These are phyloP conservation scores for Patella caerulea DNA, from an alignment of 2,888 invertebrate genomes.

Conservation along the genomic window DNA sequence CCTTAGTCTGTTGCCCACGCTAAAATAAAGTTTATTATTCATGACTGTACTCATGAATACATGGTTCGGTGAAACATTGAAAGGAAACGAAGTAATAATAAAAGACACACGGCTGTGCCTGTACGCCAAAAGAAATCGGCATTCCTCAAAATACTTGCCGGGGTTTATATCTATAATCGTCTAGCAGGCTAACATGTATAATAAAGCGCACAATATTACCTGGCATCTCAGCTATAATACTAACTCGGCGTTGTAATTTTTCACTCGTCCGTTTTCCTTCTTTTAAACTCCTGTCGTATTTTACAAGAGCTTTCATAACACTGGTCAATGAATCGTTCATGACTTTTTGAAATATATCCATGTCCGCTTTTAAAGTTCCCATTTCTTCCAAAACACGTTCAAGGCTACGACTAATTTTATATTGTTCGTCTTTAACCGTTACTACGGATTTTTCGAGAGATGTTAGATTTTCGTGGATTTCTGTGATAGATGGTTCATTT, in stretches of 20 bases:
- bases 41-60: too few species aligned
- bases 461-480: background rate
- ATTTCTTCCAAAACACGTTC: background rate
- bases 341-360: background rate
- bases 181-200: too few species aligned
- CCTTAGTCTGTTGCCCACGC: too few species aligned
- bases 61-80: too few species aligned
- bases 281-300: background rate
- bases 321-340: background rate
- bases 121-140: too few species aligned
- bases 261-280: background rate
- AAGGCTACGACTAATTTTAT: background rate
- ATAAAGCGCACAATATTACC: background rate
- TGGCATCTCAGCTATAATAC: background rate
- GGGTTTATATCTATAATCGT: too few species aligned
- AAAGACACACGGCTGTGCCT: too few species aligned
- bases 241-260: background rate
- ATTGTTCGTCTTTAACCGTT: slow-evolving; percentile 1
- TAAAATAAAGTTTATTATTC: too few species aligned
- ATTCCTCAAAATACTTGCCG: too few species aligned
- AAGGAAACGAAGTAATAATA: too few species aligned
- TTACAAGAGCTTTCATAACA: background rate
- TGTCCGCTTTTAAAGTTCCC: slow-evolving; percentile 5
- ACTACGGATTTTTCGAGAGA: background rate
- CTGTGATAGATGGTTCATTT: background rate